These are phyloP conservation scores for Vulpes vulpes DNA, from an alignment of 2,113 vertebrate genomes.

Conservation along the genomic window DNA sequence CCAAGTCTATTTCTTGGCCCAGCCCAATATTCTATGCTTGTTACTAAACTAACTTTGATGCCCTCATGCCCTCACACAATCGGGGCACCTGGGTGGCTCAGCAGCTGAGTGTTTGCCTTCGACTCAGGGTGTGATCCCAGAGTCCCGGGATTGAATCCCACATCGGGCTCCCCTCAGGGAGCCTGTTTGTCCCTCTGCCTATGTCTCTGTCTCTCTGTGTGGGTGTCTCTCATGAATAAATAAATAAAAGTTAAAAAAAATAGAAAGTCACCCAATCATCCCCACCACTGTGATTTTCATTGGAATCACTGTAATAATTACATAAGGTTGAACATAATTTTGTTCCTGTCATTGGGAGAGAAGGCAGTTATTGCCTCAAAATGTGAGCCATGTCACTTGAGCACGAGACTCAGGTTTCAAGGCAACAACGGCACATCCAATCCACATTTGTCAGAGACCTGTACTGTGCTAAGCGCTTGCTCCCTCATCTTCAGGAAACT, in stretches of 20 bases:
- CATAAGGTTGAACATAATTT: not conserved
- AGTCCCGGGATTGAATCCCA: no score
- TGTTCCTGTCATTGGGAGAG: not conserved
- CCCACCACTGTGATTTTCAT: not conserved
- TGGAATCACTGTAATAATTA: not conserved
- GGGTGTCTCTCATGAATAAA: no score
- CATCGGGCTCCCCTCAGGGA: no score
- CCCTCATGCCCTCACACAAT: not conserved
- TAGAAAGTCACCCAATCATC: not conserved
- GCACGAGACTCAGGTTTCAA: accelerated
- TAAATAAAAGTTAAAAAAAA: no score
- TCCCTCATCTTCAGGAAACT: not conserved
- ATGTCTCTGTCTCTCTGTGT: no score
- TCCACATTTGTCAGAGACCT: not conserved
- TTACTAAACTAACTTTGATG: slow-evolving; percentile 1
- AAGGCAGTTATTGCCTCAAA: not conserved
- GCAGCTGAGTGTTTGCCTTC: no score
- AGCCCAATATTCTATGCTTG: not conserved
- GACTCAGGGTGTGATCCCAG: no score
- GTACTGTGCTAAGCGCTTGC: not conserved
- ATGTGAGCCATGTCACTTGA: not conserved
- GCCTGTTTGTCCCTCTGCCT: no score
- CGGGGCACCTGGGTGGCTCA: no score
- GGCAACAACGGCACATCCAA: not conserved
- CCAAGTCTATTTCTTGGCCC: not conserved